Percentiles rank a stretch among this genome's conserved stretches.
These are phyloP conservation scores for Choristoneura rosaceana DNA, from an alignment of 2,888 invertebrate genomes.

Conservation along the genomic window DNA sequence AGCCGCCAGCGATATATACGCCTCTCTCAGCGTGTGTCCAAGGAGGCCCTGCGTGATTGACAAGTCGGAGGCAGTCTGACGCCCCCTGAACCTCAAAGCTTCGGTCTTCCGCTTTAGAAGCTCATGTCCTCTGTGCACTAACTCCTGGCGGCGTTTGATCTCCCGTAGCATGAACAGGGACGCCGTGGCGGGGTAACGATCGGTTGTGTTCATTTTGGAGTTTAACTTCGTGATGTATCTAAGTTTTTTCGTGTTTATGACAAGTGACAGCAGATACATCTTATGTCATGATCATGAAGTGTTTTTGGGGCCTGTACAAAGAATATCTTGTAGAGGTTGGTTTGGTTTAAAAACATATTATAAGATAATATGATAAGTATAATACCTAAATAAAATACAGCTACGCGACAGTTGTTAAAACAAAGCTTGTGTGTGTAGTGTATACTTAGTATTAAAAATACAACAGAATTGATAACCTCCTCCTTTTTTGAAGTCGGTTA, in stretches of 20 bases:
- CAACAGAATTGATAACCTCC: no score
- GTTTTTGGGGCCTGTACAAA: no score
- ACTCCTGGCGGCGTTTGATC: constrained; percentile 74
- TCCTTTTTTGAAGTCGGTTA: no score
- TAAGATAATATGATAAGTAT: no score
- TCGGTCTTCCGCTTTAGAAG: constrained; percentile 74
- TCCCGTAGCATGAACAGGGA: constrained; percentile 78
- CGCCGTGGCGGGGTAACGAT: constrained; percentile 76
- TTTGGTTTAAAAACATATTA: neutral
- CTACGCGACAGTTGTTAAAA: no score
- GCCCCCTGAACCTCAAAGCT: constrained; percentile 68
- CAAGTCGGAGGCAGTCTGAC: constrained; percentile 70
- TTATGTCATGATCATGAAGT: neutral
- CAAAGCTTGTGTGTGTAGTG: no score
- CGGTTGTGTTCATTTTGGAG: constrained; percentile 68
- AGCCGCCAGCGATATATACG: constrained; percentile 77
- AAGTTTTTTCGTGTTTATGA: neutral
- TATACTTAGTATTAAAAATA: no score
- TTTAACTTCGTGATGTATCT: neutral
- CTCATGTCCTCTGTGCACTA: constrained; percentile 72
- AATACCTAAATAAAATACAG: no score
- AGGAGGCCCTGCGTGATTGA: constrained; percentile 68
- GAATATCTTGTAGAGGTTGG: constrained; percentile 8
- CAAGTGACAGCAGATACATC: neutral
- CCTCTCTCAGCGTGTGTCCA: constrained; percentile 72